Conservation (phyloP, 2,888 invertebrate genomes). For the Bombylius discolor region DNA sequence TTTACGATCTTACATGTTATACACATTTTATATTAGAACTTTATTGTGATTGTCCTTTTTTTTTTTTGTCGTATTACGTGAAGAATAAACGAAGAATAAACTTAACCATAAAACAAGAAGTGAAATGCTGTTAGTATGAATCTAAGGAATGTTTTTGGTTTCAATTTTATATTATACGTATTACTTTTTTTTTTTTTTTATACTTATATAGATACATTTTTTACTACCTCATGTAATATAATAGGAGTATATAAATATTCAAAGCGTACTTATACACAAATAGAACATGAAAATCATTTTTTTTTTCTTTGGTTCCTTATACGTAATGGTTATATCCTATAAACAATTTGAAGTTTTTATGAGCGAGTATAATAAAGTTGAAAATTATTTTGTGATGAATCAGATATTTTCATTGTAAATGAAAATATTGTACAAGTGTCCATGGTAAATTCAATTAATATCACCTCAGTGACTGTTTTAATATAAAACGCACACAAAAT, state of each 20-base stretch:
- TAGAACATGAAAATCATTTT: too few relatives aligned
- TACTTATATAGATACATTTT: too few relatives aligned
- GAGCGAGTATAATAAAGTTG: too few relatives aligned
- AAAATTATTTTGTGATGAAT: too few relatives aligned
- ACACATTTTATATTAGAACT: constrained; percentile 6
- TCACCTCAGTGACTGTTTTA: constrained; percentile 10
- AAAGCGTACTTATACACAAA: too few relatives aligned
- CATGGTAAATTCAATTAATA: constrained; percentile 13
- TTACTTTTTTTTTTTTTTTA: too few relatives aligned
- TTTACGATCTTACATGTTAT: constrained; percentile 2
- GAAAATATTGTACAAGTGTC: constrained; percentile 10
- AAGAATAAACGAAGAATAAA: neutral
- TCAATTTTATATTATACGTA: neutral
- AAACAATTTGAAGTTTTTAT: too few relatives aligned
- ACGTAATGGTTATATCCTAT: too few relatives aligned
- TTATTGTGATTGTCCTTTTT: constrained; percentile 14
- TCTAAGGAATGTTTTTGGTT: neutral
- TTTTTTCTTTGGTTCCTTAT: too few relatives aligned
- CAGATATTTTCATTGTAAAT: too few relatives aligned
- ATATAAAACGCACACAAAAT: constrained; percentile 6
- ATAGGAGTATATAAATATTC: too few relatives aligned
- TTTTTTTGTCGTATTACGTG: neutral
- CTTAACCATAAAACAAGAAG: neutral
- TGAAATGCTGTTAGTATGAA: neutral
- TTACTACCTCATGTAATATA: too few relatives aligned